phyloP scores from a whole-genome alignment of 2,113 vertebrate species.

The Brachyistius frenatus region DNA sequence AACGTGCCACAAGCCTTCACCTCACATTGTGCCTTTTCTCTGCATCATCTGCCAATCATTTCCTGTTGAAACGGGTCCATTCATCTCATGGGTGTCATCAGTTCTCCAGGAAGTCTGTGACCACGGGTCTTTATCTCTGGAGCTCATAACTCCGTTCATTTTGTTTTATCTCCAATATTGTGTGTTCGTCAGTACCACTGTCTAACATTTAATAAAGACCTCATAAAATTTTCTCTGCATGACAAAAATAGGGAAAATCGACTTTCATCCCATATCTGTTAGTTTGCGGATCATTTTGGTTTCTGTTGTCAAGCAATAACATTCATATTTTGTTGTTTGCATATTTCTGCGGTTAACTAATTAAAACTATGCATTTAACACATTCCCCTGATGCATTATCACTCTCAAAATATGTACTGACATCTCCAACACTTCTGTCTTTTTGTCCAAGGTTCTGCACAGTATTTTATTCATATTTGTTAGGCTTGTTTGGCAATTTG shows the following conservation, averaged over 20 bases:
- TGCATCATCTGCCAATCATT: constrained; percentile 48
- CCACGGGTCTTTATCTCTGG: not conserved
- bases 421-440: not conserved
- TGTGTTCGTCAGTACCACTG: constrained; percentile 15
- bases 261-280: not conserved
- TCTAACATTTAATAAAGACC: constrained; percentile 45
- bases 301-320: not conserved
- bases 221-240: constrained; percentile 46
- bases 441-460: not conserved
- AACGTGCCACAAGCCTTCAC: constrained; percentile 17
- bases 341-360: too few species aligned
- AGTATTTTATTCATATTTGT: not conserved
- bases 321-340: not conserved
- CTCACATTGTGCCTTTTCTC: constrained; percentile 26
- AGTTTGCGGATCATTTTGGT: not conserved
- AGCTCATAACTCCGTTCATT: constrained; percentile 52
- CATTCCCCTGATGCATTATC: constrained; percentile 1
- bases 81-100: constrained; percentile 24
- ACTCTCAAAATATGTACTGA: not conserved
- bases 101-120: constrained; percentile 15
- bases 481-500: constrained; percentile 21
- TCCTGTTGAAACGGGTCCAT: constrained; percentile 37
- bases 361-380: not conserved
- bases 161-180: constrained; percentile 46
- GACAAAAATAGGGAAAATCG: not conserved